Evolutionary conservation across 2,797 vertebrate genomes (phyloP), one percentile per base, ranked within the genome.

Genomic region (Paratrypauchen microcephalus): DNA sequence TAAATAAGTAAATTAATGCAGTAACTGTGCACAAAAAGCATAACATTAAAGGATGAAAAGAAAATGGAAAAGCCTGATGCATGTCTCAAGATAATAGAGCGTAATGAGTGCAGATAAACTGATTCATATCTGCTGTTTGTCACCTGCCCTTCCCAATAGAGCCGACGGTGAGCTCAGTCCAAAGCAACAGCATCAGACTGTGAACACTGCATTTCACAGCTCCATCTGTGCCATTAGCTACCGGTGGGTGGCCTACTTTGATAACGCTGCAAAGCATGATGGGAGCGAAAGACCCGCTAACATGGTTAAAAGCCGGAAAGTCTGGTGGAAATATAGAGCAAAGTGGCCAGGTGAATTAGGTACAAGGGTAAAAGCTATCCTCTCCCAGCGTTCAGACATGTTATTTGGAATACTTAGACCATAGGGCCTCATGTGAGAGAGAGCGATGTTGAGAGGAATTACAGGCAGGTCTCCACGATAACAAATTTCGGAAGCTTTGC

Each of bases 371-470:
- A 79, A 83, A 83, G 71, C 74, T 66, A 45, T 45, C 66, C 77
- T 80, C 83, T 81, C 81, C 75, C 77, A 75, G 87, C 88, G 90
- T 87, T 89, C 75, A 84, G 83, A 59, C 72, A 48, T 79, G 83
- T 74, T 86, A 89, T 87, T 90, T 84, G 76, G 77, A 87, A 80
- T 90, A 90, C 88, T 92, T 87, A 85, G 82, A 71, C 77, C 73
- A 78, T 88, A 90, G 88, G 82, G 80, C 73, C 74, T 64, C 79
- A 71, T 67, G 65, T 0, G 0, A 67, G 52, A 81, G 73, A 81
- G 74, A 52, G 74, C 36, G 70, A 65, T 68, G 75, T 55, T 52
- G 77, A 83, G 79, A 84, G 80, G 82, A 79, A 79, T 75, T 80
- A 45, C 41, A 15, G 12, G 15, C 13, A 45, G 2, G 2, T 3